Base-by-base conservation (phyloP, 1,140 invertebrate genomes). In the Macrotrachela quadricornifera region DNA sequence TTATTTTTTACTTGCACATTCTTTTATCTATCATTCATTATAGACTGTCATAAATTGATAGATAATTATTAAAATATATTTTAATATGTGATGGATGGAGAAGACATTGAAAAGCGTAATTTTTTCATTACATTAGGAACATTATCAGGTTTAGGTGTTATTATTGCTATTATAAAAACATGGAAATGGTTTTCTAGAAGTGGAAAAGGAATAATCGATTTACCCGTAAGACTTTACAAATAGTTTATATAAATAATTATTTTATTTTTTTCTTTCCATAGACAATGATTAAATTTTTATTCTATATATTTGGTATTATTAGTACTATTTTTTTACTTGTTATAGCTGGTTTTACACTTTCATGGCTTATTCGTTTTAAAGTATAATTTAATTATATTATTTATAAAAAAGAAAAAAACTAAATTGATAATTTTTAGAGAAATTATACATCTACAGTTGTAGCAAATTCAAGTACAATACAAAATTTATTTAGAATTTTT, bases 301-400 rank as follows among this genome's bases (percentile, higher is more conserved):
- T 81, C 50, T 76, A 73, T 56, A 65, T 71, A 40, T 73, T 74
- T 62, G 77, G 76, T 16, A 67, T 75, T 49, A 61, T 83, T 30
- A 75, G 77, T 46, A 81, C 80, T 64, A 69, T 76, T 16, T 79
- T 85, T 61, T 76, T 82, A 57, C 61, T 78, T 6, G 74, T 82
- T 6, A 72, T 76, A 9, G 73, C 76, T 55, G 71, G 71, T 51
- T 70, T 75, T 10, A 75, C 76, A 55, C 62, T 80, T n/a, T 80
- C 79, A 62, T 76, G 76, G 58, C 75, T 80, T 42, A 65, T 81
- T 18, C 78, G 82, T 61, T 84, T 79, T 63, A 84, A 83, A 64
- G 69, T 30, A 30, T 4, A 30, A 4, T 72, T 58, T 63, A 13
- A 40, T 55, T 30, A 10, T 16, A 48, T 1, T 13, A 15, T 50